Evolutionary conservation across 2,113 vertebrate species (phyloP), one percentile per base, ranked within the genome.

Genomic region (Antechinus flavipes): DNA sequence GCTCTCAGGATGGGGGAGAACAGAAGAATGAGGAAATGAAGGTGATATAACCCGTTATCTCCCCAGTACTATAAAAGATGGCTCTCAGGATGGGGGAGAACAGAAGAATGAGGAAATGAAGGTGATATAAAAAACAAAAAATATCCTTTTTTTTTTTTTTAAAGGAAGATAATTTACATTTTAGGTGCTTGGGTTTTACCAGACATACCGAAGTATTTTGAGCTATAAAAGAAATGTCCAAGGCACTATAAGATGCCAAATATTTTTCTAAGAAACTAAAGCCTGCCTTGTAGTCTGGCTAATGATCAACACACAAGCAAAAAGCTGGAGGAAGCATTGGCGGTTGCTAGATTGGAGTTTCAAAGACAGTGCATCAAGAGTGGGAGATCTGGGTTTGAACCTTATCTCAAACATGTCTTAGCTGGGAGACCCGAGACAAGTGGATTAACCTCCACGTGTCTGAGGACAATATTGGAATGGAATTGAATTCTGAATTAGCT

Each of bases 201-300:
- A 93, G 89, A 89, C 23, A 35, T 14, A 61, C 12, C 58, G 95
- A 92, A 68, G 47, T 50, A 47, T 42, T 95, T 96, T 93, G 94
- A 84, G 92, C n/a, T 54, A 30, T 11, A 84, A 27, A 91, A 95
- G 68, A 90, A 93, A 94, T 92, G 56, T 52, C 61, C 76, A 42
- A 56, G 89, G 52, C 55, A 92, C 91, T 94, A 9, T n/a, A 92
- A 58, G 3, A 93, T 55, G 84, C 94, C 46, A 68, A 84, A 92
- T 46, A 84, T 54, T 93, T 84, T 95, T 94, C 68, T 68, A 90
- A 93, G 52, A 94, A 89, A 53, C 23, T 46, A 24, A 93, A 94
- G 46, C 12, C 35, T 49, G 6, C 55, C 96, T 61, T 94, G 55
- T 52, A 61, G 27, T 50, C 47, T 92, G 49, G 47, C 46, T 95